phyloP scores from a whole-genome alignment of 1,140 invertebrate species.

The Physella acuta region DNA sequence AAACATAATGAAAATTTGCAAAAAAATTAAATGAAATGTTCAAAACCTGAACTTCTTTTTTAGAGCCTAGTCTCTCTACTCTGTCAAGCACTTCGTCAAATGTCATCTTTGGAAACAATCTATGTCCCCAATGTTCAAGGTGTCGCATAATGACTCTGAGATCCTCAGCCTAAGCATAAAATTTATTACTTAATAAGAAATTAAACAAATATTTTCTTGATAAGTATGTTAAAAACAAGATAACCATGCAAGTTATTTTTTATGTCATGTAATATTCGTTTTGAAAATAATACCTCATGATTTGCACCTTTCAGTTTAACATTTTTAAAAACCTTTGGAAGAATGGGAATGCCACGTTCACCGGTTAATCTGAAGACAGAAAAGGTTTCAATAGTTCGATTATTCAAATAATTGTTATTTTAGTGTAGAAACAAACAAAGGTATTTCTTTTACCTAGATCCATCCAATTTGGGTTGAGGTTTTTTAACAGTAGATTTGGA shows the following conservation, averaged over 20 bases:
- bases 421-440: background rate
- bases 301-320: constrained; percentile 84
- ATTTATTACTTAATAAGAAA: no score
- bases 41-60: constrained; percentile 57
- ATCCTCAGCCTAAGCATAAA: constrained; percentile 68
- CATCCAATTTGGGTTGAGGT: constrained; percentile 73
- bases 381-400: background rate
- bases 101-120: constrained; percentile 82
- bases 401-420: background rate
- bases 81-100: constrained; percentile 83
- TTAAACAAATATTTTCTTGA: no score
- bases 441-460: constrained; percentile 60
- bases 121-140: constrained; percentile 89
- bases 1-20: no score
- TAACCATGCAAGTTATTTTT: no score
- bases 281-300: constrained; percentile 68
- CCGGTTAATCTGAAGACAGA: constrained; percentile 66
- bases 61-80: constrained; percentile 75
- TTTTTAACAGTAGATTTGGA: constrained; percentile 66
- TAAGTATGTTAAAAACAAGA: no score
- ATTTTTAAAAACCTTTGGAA: constrained; percentile 78
- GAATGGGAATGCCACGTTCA: constrained; percentile 74
- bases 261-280: no score
- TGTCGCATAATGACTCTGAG: constrained; percentile 77
- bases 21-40: no score